phyloP scores from a whole-genome alignment of 2,888 invertebrate genomes.

The Tachina grossa region DNA sequence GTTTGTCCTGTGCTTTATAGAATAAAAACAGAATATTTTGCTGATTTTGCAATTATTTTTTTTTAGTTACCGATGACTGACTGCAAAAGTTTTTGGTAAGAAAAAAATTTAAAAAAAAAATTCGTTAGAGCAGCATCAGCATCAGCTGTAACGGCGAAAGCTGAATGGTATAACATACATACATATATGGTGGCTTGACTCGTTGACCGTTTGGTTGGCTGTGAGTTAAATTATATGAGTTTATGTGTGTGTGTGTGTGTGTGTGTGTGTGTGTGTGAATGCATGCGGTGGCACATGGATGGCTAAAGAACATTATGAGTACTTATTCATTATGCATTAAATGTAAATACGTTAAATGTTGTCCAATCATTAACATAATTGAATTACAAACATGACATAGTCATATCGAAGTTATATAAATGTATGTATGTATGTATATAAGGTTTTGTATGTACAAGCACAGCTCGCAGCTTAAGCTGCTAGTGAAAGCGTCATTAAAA shows the following conservation, averaged over 20 bases:
- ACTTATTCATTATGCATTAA: conserved; percentile 82
- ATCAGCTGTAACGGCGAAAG: conserved; percentile 28
- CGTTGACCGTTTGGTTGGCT: conserved; percentile 48
- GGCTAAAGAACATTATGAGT: conserved; percentile 70
- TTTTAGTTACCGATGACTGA: conserved; percentile 59
- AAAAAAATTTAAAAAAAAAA: conserved; percentile 7
- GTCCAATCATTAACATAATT: conserved; percentile 82
- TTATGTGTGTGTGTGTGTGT: neutral
- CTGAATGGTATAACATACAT: conserved; percentile 30
- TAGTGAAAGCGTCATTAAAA: conserved; percentile 63
- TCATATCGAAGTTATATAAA: conserved; percentile 59
- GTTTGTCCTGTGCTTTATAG: conserved; percentile 28
- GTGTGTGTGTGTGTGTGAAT: neutral
- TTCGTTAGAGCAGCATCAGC: conserved; percentile 1
- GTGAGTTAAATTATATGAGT: neutral
- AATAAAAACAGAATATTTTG: conserved; percentile 54
- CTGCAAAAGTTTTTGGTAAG: conserved; percentile 53
- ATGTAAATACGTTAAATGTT: conserved; percentile 82
- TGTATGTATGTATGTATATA: neutral
- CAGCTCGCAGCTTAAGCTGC: conserved; percentile 51
- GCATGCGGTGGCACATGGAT: neutral
- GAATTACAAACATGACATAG: conserved; percentile 80
- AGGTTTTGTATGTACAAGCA: conserved; percentile 7
- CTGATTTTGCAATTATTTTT: conserved; percentile 64
- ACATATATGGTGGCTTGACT: conserved; percentile 43